Evolutionary conservation across 1,140 invertebrate species (phyloP).

Genomic region (Ladona fulva): DNA sequence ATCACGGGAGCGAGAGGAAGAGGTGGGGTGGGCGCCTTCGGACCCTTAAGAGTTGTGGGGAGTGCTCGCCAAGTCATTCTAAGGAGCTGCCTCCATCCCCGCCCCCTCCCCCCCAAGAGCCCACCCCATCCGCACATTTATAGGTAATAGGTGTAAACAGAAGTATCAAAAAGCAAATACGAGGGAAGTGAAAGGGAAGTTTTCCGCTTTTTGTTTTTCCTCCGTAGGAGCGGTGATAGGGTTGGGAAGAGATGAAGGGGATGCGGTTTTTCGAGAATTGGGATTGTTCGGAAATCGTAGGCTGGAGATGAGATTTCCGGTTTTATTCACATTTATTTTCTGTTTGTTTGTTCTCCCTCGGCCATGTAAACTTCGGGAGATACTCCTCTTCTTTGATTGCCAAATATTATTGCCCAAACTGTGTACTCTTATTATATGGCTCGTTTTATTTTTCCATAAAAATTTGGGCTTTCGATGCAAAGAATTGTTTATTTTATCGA

Average conservation of each 20-base stretch:
- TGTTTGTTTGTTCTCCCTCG: neutral
- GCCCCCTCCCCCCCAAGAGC: neutral
- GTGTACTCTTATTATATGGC: neutral
- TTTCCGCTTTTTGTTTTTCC: neutral
- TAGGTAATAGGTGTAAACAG: constrained; percentile 9
- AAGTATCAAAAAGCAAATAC: constrained; percentile 8
- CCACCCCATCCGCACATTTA: neutral
- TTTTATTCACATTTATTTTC: constrained; percentile 9
- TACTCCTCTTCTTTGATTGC: neutral
- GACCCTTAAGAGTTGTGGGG: neutral
- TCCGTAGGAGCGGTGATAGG: neutral
- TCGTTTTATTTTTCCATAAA: neutral
- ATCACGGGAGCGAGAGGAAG: neutral
- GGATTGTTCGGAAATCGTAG: neutral
- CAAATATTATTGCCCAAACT: neutral
- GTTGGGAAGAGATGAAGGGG: neutral
- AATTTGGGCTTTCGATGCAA: neutral
- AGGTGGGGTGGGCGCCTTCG: neutral
- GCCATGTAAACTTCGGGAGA: neutral
- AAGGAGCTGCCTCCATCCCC: neutral
- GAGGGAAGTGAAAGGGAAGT: neutral
- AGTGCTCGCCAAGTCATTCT: neutral
- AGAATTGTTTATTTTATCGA: too few relatives aligned
- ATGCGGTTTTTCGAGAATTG: neutral
- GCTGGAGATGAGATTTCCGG: constrained; percentile 2